Evolutionary conservation across 2,113 vertebrate genomes (phyloP).

Genomic region (Acanthochromis polyacanthus): DNA sequence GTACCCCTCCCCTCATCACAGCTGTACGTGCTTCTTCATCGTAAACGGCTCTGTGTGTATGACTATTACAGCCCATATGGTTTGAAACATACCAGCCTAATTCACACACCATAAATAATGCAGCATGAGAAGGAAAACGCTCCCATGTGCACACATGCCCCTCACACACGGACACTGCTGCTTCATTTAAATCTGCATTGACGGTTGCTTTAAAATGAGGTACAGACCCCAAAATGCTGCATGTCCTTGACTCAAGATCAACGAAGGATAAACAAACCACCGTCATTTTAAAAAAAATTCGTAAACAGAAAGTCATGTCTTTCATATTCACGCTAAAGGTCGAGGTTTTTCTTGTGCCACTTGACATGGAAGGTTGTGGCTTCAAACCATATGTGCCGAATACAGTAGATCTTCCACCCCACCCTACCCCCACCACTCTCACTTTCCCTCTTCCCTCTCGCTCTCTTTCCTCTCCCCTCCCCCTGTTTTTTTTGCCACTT

Average conservation of each 20-base stretch:
- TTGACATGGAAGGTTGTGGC: slow-evolving; percentile 34
- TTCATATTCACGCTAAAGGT: background rate
- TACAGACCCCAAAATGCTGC: background rate
- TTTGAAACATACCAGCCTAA: slow-evolving; percentile 37
- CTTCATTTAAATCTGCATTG: background rate
- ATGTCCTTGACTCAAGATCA: slow-evolving; percentile 59
- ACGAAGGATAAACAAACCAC: slow-evolving; percentile 10
- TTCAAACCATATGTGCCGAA: slow-evolving; percentile 17
- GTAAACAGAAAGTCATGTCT: slow-evolving; percentile 21
- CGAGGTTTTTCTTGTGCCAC: background rate
- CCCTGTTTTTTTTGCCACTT: slow-evolving; percentile 14
- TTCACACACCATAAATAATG: slow-evolving; percentile 60
- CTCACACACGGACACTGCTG: background rate
- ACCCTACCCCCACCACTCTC: slow-evolving; percentile 47
- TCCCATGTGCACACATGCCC: background rate
- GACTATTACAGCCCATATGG: slow-evolving; percentile 35
- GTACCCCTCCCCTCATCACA: slow-evolving; percentile 8
- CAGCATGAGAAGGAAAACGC: background rate
- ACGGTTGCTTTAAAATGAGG: slow-evolving; percentile 19
- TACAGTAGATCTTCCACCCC: slow-evolving; percentile 40
- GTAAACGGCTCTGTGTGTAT: slow-evolving; percentile 37
- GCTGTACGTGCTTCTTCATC: slow-evolving; percentile 33
- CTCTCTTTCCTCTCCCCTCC: slow-evolving; percentile 39
- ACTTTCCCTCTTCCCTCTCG: slow-evolving; percentile 29
- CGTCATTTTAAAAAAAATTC: background rate